phyloP scores from a whole-genome alignment of 2,113 vertebrate species.

The Syrmaticus mikado region DNA sequence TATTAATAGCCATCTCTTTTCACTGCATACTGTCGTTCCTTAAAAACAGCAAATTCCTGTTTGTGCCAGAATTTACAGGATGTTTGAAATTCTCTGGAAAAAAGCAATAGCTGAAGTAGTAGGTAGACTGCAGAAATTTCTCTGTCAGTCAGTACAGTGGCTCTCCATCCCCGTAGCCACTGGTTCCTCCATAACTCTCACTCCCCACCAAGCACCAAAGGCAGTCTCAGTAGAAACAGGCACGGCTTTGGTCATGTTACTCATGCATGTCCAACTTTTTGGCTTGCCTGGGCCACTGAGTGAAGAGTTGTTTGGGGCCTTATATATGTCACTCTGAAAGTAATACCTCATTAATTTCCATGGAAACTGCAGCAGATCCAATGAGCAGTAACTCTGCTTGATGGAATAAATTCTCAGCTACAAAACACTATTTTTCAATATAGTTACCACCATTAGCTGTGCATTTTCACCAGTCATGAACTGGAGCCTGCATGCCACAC shows the following conservation, averaged over 20 bases:
- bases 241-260: not conserved
- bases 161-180: not conserved
- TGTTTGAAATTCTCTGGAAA: not conserved
- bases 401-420: too few species aligned
- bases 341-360: too few species aligned
- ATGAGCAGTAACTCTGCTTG: too few species aligned
- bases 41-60: not conserved
- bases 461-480: too few species aligned
- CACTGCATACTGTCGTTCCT: not conserved
- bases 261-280: too few species aligned
- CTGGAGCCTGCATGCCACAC: too few species aligned
- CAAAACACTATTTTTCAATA: too few species aligned
- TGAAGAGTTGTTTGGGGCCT: too few species aligned
- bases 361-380: too few species aligned
- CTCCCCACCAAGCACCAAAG: accelerated
- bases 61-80: not conserved
- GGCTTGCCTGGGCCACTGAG: too few species aligned
- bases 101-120: not conserved
- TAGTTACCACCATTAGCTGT: too few species aligned
- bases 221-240: not conserved
- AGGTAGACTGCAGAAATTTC: not conserved
- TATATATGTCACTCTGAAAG: too few species aligned
- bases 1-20: not conserved
- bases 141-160: not conserved
- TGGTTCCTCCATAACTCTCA: accelerated